A percentile compares a stretch with the other conserved stretches of the same genome.
Evolutionary conservation across 1,140 invertebrate species (phyloP).

Genomic region (Drosophila sechellia): DNA sequence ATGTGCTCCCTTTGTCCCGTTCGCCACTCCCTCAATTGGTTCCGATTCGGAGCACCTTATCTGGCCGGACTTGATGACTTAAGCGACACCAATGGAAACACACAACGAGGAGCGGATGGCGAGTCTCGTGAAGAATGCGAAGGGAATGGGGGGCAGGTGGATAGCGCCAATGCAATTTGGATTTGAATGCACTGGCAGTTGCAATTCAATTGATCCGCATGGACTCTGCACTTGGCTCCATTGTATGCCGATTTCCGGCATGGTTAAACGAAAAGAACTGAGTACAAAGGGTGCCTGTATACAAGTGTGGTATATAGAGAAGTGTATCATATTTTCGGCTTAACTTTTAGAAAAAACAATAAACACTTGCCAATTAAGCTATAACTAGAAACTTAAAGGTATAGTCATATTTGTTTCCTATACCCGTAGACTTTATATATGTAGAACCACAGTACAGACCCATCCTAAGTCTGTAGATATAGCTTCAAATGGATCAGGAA

Average conservation of each 20-base stretch:
- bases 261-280: background rate
- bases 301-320: no score
- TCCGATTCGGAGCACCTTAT: background rate
- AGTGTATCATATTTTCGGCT: no score
- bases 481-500: conserved; percentile 17
- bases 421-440: no score
- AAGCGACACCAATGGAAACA: background rate
- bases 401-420: no score
- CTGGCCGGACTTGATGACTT: conserved; percentile 8
- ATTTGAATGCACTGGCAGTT: background rate
- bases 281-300: no score
- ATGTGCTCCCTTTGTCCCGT: conserved; percentile 4
- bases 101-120: background rate
- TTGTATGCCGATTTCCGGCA: background rate
- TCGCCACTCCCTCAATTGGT: conserved; percentile 2
- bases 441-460: no score
- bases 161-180: conserved; percentile 3
- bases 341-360: no score
- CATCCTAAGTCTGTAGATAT: background rate
- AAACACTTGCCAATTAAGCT: no score
- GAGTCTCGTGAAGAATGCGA: background rate
- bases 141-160: background rate
- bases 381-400: no score
- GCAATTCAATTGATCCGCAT: conserved; percentile 8
- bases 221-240: background rate